Evolutionary conservation across 2,113 vertebrate species (phyloP).

Genomic region (Columbina picui): DNA sequence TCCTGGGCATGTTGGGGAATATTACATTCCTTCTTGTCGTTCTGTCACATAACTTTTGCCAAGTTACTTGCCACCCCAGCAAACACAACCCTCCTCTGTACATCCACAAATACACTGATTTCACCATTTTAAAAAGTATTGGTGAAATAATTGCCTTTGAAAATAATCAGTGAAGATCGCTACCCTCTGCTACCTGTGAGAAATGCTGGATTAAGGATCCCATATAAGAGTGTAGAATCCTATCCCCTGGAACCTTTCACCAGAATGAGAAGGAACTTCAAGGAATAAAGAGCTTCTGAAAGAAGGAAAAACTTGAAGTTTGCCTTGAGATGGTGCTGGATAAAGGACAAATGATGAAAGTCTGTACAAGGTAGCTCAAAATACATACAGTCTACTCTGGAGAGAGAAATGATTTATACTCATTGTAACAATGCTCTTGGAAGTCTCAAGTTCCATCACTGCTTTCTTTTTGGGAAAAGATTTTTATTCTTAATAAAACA

Average conservation of each 20-base stretch:
- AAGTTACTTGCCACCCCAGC: neutral
- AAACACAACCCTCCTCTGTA: neutral
- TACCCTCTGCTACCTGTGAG: neutral
- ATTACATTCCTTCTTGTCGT: neutral
- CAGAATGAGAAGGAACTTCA: neutral
- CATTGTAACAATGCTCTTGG: neutral
- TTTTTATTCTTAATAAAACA: constrained; percentile 37
- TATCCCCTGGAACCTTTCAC: neutral
- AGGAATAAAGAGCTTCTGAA: neutral
- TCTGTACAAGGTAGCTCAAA: neutral
- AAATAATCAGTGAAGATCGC: neutral
- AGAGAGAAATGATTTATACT: neutral
- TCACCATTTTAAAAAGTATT: fast-evolving
- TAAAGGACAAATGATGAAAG: neutral
- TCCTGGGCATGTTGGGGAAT: neutral
- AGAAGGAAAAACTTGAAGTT: neutral
- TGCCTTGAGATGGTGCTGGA: neutral
- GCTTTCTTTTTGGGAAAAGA: neutral
- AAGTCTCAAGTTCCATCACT: neutral
- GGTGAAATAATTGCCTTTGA: neutral
- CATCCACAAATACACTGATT: neutral
- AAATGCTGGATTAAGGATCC: neutral
- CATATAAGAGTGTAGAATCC: neutral
- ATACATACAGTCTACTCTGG: neutral
- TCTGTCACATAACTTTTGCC: neutral